These are phyloP conservation scores for Amphiura filiformis DNA, from an alignment of 35 echinoderm and acorn worm species.

Conservation along the genomic window DNA sequence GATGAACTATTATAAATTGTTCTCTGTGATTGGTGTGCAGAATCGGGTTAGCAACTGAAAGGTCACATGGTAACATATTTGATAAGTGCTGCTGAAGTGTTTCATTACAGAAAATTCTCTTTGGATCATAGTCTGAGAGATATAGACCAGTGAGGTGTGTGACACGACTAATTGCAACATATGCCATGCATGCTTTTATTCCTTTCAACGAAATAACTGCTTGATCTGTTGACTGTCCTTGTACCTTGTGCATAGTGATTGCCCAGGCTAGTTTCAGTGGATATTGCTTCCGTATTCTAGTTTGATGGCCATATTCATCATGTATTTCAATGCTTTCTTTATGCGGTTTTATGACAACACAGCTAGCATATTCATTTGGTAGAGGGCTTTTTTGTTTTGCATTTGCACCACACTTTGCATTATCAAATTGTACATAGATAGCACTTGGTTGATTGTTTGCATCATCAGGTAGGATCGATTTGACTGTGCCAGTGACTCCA, in stretches of 20 bases:
- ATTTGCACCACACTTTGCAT: conserved; percentile 27
- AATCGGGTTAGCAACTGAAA: not conserved
- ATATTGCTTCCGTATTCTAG: conserved; percentile 35
- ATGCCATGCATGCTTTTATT: conserved; percentile 14
- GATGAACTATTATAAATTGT: not conserved
- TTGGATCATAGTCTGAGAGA: conserved; percentile 16
- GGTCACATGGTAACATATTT: not conserved
- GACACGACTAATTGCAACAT: conserved; percentile 46
- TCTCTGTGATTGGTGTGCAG: not conserved
- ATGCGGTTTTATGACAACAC: conserved; percentile 11
- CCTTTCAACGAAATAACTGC: conserved; percentile 22
- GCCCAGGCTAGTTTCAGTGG: conserved; percentile 45
- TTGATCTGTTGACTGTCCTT: conserved; percentile 9
- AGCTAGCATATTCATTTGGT: not conserved
- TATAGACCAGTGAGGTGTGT: conserved; percentile 25
- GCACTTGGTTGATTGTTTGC: conserved; percentile 1
- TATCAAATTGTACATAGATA: conserved; percentile 43
- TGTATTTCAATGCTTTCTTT: conserved; percentile 26
- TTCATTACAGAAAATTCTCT: not conserved
- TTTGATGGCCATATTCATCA: not conserved
- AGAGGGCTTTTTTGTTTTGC: not conserved
- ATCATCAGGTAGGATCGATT: conserved; percentile 4
- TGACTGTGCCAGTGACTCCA: conserved; percentile 51
- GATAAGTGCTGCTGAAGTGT: not conserved
- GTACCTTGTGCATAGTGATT: conserved; percentile 35